Conservation (phyloP, 2,797 vertebrate genomes). For the Antennarius maculatus region DNA sequence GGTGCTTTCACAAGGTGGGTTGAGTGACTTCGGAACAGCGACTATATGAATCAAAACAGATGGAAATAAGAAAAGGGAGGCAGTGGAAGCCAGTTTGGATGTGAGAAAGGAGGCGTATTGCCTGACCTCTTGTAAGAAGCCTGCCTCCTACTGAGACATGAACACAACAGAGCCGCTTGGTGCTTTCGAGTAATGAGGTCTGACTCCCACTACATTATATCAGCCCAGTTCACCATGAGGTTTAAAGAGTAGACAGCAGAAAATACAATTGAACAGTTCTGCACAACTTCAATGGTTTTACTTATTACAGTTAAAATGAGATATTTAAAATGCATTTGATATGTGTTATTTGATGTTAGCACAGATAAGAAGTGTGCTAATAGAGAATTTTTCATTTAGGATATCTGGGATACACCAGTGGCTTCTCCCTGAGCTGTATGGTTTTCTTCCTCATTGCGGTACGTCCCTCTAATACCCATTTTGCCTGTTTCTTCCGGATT, state of each 20-base stretch:
- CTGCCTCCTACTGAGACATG: constrained; percentile 34
- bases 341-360: neutral
- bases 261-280: constrained; percentile 8
- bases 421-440: constrained; percentile 99
- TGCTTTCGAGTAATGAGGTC: constrained; percentile 46
- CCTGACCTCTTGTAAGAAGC: constrained; percentile 41
- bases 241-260: constrained; percentile 2
- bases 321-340: neutral
- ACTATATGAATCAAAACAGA: constrained; percentile 24
- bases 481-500: constrained; percentile 10
- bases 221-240: neutral
- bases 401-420: constrained; percentile 96
- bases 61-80: constrained; percentile 20
- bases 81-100: constrained; percentile 27
- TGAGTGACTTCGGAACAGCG: neutral
- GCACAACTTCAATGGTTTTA: constrained; percentile 4
- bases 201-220: constrained; percentile 25
- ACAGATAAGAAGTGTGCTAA: constrained; percentile 35
- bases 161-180: constrained; percentile 39
- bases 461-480: constrained; percentile 63
- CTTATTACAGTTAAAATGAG: neutral
- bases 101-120: constrained; percentile 24
- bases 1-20: constrained; percentile 1
- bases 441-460: constrained; percentile 95
- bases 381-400: constrained; percentile 79